These are phyloP conservation scores for Drosophila lutescens DNA, from an alignment of 2,888 invertebrate species.

Conservation along the genomic window DNA sequence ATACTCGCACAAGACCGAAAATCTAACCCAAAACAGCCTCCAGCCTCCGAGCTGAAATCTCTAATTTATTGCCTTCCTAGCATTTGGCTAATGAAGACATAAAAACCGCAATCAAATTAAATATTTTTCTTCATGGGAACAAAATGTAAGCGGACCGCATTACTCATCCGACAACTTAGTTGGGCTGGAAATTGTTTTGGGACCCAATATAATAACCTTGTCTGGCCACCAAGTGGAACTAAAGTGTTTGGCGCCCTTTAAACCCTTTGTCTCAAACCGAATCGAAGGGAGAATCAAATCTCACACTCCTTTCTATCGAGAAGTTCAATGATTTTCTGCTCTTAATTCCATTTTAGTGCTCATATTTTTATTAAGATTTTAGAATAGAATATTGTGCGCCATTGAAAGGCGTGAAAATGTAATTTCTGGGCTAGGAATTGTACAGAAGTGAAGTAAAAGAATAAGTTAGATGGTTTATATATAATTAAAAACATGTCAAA, in stretches of 20 bases:
- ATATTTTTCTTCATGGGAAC: conserved; percentile 75
- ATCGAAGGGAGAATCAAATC: conserved; percentile 10
- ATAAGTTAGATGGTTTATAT: no score
- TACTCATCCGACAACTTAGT: conserved; percentile 57
- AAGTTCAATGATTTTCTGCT: conserved; percentile 8
- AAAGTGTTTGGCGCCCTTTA: conserved; percentile 65
- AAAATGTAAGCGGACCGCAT: conserved; percentile 64
- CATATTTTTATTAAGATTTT: conserved; percentile 22
- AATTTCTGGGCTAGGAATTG: conserved; percentile 1
- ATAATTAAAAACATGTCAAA: no score
- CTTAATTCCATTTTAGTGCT: background rate
- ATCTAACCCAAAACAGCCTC: conserved; percentile 29
- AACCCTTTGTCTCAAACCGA: conserved; percentile 30
- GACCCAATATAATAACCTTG: conserved; percentile 56
- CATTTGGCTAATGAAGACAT: conserved; percentile 80
- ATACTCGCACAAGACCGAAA: conserved; percentile 22
- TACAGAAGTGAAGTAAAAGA: no score
- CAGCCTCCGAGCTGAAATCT: conserved; percentile 55
- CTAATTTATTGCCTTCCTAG: conserved; percentile 72
- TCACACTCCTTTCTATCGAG: background rate
- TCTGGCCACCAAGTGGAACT: conserved; percentile 61
- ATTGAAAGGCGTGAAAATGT: conserved; percentile 23
- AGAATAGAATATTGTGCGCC: background rate
- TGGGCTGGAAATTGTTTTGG: conserved; percentile 17
- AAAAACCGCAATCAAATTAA: conserved; percentile 80